Evolutionary conservation across 2,113 vertebrate species (phyloP).

Genomic region (Triplophysa tibetana): DNA sequence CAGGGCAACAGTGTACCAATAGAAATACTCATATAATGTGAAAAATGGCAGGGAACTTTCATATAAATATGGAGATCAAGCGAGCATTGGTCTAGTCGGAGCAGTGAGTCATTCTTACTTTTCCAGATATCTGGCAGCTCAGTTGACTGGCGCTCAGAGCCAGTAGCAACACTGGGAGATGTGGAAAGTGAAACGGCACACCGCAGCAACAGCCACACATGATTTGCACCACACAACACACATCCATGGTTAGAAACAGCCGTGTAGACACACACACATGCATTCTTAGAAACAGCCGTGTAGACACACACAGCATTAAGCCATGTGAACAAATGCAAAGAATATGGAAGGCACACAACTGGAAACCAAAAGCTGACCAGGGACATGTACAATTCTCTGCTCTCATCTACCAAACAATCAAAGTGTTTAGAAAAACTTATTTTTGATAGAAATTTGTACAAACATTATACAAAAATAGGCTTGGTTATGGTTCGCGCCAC

Average conservation of each 20-base stretch:
- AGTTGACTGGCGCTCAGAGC: conserved; percentile 56
- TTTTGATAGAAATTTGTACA: conserved; percentile 18
- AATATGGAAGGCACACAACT: neutral
- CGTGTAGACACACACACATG: neutral
- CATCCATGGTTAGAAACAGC: conserved; percentile 3
- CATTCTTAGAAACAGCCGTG: conserved; percentile 6
- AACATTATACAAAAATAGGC: conserved; percentile 33
- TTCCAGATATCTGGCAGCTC: conserved; percentile 76
- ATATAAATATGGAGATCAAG: conserved; percentile 59
- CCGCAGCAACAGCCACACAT: conserved; percentile 68
- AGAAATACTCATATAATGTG: conserved; percentile 51
- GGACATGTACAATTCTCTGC: conserved; percentile 25
- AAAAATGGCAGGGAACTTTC: conserved; percentile 56
- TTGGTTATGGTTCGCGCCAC: conserved; percentile 9
- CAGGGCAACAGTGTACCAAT: conserved; percentile 44
- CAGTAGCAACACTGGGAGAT: conserved; percentile 74
- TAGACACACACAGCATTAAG: neutral
- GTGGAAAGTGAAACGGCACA: conserved; percentile 76
- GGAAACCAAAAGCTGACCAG: conserved; percentile 27
- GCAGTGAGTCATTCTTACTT: conserved; percentile 75
- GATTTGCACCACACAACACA: conserved; percentile 56
- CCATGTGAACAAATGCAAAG: conserved; percentile 27
- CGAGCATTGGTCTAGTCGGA: conserved; percentile 66
- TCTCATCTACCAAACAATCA: conserved; percentile 16
- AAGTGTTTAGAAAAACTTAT: conserved; percentile 44